These are phyloP conservation scores for Cephus runcator DNA, from an alignment of 2,888 invertebrate species.

Conservation along the genomic window DNA sequence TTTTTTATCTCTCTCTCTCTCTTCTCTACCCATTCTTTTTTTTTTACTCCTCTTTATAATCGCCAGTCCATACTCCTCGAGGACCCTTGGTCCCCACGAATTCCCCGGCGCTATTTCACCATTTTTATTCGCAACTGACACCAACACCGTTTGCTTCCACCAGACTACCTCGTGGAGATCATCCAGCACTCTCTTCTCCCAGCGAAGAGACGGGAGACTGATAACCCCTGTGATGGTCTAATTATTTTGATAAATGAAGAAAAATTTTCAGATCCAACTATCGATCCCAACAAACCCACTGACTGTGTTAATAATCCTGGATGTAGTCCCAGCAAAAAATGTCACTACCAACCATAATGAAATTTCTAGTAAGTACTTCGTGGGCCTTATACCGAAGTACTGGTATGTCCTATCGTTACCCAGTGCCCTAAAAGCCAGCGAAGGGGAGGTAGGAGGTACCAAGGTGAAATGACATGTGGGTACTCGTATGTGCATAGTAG, in stretches of 20 bases:
- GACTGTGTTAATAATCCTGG: neutral
- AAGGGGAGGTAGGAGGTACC: neutral
- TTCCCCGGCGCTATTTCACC: slow-evolving; percentile 36
- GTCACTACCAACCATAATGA: neutral
- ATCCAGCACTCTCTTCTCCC: neutral
- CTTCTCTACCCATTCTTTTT: slow-evolving; percentile 37
- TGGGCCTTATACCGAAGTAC: neutral
- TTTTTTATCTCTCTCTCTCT: slow-evolving; percentile 6
- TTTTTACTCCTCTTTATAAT: slow-evolving; percentile 64
- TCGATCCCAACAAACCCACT: neutral
- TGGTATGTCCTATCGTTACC: neutral
- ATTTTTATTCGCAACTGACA: neutral
- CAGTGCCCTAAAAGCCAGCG: neutral
- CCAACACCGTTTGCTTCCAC: neutral
- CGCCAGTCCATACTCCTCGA: slow-evolving; percentile 55
- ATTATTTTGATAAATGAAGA: slow-evolving; percentile 4
- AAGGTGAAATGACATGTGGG: neutral
- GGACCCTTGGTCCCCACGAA: slow-evolving; percentile 32
- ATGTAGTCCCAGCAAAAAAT: neutral
- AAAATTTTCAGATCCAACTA: neutral
- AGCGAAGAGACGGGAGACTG: no score
- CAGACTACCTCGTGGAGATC: neutral
- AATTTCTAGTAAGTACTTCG: neutral
- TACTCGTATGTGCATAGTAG: neutral
- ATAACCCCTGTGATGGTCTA: slow-evolving; percentile 2